Evolutionary conservation across 2,888 invertebrate species (phyloP).

Genomic region (Aspidiotus destructor): DNA sequence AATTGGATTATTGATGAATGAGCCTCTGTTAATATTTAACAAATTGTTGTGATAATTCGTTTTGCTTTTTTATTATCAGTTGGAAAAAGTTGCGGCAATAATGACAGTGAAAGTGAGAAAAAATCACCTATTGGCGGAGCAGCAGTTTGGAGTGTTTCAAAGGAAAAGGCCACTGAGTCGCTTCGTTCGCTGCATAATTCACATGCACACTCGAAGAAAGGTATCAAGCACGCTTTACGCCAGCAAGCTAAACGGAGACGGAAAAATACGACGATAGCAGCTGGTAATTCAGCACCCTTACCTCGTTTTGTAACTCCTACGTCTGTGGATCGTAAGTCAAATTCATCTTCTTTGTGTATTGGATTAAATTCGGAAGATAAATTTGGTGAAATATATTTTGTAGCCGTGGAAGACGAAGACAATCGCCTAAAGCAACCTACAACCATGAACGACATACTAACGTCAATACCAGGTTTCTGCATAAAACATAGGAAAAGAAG

Average conservation of each 20-base stretch:
- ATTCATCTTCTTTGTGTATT: constrained; percentile 17
- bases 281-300: constrained; percentile 51
- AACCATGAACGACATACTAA: constrained; percentile 78
- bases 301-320: constrained; percentile 52
- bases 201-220: constrained; percentile 51
- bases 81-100: constrained; percentile 15
- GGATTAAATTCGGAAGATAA: background rate
- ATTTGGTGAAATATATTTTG: constrained; percentile 1
- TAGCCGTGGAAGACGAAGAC: constrained; percentile 45
- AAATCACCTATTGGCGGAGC: constrained; percentile 26
- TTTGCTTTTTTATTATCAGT: background rate
- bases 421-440: constrained; percentile 48
- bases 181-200: constrained; percentile 29
- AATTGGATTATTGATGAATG: background rate
- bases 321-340: constrained; percentile 29
- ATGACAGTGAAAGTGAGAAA: constrained; percentile 29
- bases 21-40: background rate
- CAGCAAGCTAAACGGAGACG: constrained; percentile 66
- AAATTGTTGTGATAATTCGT: background rate
- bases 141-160: constrained; percentile 36
- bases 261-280: constrained; percentile 64
- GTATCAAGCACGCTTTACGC: constrained; percentile 65
- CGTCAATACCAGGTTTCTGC: constrained; percentile 82
- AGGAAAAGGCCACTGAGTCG: constrained; percentile 32
- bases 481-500: constrained; percentile 65